These are phyloP conservation scores for Drosophila ercepeae DNA, from an alignment of 1,140 invertebrate species.

Conservation along the genomic window DNA sequence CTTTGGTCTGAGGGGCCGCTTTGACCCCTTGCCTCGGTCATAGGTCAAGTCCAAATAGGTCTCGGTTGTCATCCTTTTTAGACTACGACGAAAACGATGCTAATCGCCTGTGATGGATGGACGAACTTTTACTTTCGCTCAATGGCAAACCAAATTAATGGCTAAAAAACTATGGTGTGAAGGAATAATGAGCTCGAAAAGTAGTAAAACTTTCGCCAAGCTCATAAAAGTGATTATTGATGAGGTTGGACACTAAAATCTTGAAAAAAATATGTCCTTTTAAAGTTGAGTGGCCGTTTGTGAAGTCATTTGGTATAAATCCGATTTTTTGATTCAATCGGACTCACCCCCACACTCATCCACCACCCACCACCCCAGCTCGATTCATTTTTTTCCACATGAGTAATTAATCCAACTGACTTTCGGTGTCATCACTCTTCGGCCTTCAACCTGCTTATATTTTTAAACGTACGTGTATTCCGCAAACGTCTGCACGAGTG, in stretches of 20 bases:
- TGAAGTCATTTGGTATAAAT: neutral
- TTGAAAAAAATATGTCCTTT: no score
- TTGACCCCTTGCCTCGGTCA: constrained; percentile 66
- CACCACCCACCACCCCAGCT: neutral
- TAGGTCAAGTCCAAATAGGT: constrained; percentile 74
- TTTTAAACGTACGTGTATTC: neutral
- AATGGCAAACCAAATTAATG: neutral
- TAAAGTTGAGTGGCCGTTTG: no score
- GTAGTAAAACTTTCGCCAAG: neutral
- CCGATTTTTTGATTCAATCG: neutral
- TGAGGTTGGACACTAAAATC: no score
- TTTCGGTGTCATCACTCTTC: neutral
- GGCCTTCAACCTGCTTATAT: neutral
- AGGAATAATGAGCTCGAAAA: neutral
- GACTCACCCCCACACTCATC: neutral
- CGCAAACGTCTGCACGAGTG: neutral
- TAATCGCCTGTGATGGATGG: constrained; percentile 3
- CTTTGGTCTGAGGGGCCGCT: constrained; percentile 71
- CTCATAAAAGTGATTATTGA: neutral
- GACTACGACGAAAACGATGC: constrained; percentile 4
- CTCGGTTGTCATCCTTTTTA: constrained; percentile 70
- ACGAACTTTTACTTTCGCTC: neutral
- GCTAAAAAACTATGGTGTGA: neutral
- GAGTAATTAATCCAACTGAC: neutral
- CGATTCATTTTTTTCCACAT: neutral